Evolutionary conservation across 2,113 vertebrate genomes (phyloP).

Genomic region (Brienomyrus longianalis): DNA sequence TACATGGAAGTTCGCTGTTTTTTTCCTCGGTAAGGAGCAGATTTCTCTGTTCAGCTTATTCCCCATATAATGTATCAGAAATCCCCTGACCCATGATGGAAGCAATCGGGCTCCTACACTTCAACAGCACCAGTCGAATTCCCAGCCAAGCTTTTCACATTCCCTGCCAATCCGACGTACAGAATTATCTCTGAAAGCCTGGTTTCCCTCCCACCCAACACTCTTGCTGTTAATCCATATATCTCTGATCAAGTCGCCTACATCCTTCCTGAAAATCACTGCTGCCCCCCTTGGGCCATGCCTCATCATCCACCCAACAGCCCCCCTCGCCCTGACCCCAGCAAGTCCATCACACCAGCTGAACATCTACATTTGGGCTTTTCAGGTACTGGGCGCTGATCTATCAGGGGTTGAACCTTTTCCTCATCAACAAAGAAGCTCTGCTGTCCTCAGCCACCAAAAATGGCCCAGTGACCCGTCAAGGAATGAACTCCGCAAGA

Average conservation of each 20-base stretch:
- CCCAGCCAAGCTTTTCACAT: not conserved
- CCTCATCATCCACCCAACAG: not conserved
- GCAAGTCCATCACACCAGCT: not conserved
- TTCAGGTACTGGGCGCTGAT: not conserved
- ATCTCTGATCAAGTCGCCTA: not conserved
- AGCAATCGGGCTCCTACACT: not conserved
- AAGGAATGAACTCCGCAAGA: not conserved
- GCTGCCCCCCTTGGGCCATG: not conserved
- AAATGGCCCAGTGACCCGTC: not conserved
- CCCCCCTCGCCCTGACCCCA: not conserved
- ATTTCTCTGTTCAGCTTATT: not conserved
- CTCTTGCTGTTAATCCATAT: not conserved
- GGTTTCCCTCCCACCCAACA: not conserved
- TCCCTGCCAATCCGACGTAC: not conserved
- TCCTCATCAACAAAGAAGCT: not conserved
- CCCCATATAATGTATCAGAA: not conserved
- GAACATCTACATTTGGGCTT: not conserved
- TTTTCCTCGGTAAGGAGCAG: not conserved
- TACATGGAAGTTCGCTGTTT: not conserved
- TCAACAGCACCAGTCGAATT: not conserved
- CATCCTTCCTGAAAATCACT: not conserved
- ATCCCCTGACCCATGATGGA: not conserved
- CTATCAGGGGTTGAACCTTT: not conserved
- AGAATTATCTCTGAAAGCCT: not conserved
- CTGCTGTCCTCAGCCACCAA: not conserved